Base-by-base conservation (phyloP, 2,113 vertebrate genomes). In the Dasyornis broadbenti region DNA sequence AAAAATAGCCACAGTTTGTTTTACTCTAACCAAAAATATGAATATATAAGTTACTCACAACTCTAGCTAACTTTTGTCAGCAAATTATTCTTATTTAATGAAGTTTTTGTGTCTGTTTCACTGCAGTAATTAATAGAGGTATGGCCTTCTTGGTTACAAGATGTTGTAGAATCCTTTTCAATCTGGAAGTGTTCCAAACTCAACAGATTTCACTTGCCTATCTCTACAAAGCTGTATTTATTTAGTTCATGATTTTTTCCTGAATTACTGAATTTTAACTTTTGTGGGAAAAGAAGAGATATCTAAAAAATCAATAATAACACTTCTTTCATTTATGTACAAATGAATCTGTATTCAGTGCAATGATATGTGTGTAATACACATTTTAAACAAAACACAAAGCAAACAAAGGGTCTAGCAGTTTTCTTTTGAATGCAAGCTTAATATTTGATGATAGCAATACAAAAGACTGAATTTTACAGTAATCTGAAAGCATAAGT, bases 121-220 rank as follows among this genome's bases (percentile, higher is more conserved):
- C 35, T 40, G 27, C 45, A 65, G 21, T 78, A 71, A 86, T 85
- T 87, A 81, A 53, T 24, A 94, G 37, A 94, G 17, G 22, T 45
- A 33, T 0, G 3, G 9, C 54, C 86, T 86, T 84, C 79, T 92
- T 8, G 2, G 49, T 85, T 82, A 47, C 87, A 97, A 92, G 89
- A 86, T 80, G 71, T 80, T 80, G n/a, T 64, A 80, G 47, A 75
- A 42, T 33, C 30, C 9, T 2, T 90, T 92, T 82, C 54, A 73
- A 6, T 83, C 76, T 95, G 90, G 75, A 95, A 83, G 16, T 59
- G 14, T 90, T 95, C 92, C 85, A 93, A 37, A 88, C 37, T 40
- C 33, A 82, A 63, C 82, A 86, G 82, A 77, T 94, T 95, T 90
- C 24, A 15, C n/a, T 93, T 52, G 7, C 64, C 8, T 4, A 0